Percentiles rank a stretch among this genome's conserved stretches.
Evolutionary conservation across 1,140 invertebrate species (phyloP).

Genomic region (Harpegnathos saltator): DNA sequence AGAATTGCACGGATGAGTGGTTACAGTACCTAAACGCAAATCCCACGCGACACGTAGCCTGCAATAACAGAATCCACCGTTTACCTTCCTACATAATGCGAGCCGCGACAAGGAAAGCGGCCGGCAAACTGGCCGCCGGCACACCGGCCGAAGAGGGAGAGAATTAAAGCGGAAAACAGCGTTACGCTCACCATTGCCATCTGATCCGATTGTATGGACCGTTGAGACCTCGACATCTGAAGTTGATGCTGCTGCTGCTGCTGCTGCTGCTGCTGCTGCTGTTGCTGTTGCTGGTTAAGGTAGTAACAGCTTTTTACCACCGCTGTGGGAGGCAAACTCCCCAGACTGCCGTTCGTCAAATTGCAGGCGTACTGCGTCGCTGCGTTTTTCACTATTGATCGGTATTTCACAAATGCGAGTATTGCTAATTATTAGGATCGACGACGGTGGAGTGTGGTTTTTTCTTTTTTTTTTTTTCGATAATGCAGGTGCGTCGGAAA

Average conservation of each 20-base stretch:
- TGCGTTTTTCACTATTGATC: constrained; percentile 51
- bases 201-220: constrained; percentile 81
- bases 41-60: constrained; percentile 84
- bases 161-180: background rate
- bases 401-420: background rate
- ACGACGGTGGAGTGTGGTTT: background rate
- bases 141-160: background rate
- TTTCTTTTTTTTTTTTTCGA: too few relatives aligned
- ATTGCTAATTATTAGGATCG: background rate
- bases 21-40: constrained; percentile 84
- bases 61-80: constrained; percentile 80
- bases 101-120: background rate
- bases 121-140: background rate
- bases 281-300: constrained; percentile 75
- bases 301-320: constrained; percentile 82
- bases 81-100: constrained; percentile 50
- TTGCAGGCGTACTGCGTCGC: constrained; percentile 78
- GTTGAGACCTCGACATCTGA: constrained; percentile 78
- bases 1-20: constrained; percentile 27
- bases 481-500: too few relatives aligned
- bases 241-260: constrained; percentile 61
- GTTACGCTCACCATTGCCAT: constrained; percentile 76
- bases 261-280: constrained; percentile 75
- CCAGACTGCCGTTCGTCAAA: constrained; percentile 73
- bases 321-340: constrained; percentile 71